phyloP scores from a whole-genome alignment of 2,888 invertebrate genomes.

The Gymnoscelis rufifasciata region DNA sequence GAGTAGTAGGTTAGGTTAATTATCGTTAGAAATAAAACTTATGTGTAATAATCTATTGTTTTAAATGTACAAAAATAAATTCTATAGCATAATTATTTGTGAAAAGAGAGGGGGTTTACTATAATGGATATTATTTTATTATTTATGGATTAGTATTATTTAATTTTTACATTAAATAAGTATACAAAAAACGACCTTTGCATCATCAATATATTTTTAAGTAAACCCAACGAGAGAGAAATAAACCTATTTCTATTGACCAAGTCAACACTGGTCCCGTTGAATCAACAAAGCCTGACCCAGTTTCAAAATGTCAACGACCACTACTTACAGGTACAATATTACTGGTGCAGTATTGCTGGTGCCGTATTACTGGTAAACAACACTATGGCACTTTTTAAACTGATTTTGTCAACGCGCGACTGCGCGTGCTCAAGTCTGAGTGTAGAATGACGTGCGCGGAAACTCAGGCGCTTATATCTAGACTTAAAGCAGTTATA shows the following conservation, averaged over 20 bases:
- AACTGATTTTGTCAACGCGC: constrained; percentile 44
- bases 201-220: too few species aligned
- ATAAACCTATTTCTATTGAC: constrained; percentile 24
- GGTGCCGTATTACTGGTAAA: constrained; percentile 30
- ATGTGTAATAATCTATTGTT: neutral
- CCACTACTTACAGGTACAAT: constrained; percentile 44
- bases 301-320: constrained; percentile 48
- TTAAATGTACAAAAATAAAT: neutral
- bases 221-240: too few species aligned
- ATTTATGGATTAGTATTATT: too few species aligned
- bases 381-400: constrained; percentile 35
- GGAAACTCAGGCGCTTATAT: constrained; percentile 70
- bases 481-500: constrained; percentile 73
- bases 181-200: too few species aligned
- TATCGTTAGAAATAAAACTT: neutral
- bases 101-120: too few species aligned
- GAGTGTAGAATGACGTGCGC: constrained; percentile 69
- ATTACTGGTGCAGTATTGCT: too few species aligned
- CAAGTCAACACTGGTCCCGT: constrained; percentile 34
- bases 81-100: too few species aligned
- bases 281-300: constrained; percentile 48
- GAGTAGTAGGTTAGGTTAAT: too few species aligned
- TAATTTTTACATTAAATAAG: too few species aligned
- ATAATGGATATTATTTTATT: too few species aligned
- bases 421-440: constrained; percentile 55